Base-by-base conservation (phyloP, 2,888 invertebrate genomes). In the Pardosa pseudoannulata region DNA sequence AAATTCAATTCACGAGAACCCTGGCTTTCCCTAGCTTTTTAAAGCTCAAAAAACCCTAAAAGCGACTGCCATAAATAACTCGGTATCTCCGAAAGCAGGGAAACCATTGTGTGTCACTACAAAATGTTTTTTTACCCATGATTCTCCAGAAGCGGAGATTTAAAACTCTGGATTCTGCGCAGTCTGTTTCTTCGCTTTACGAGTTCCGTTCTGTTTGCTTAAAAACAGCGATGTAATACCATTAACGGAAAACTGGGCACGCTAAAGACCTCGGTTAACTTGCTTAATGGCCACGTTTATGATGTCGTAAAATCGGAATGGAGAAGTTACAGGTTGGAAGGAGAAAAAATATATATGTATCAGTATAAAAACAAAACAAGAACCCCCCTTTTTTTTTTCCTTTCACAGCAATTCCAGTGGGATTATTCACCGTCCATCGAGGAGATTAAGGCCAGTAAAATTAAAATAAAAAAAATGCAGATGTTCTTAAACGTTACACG, bases 181-280 rank as follows among this genome's bases (percentile, higher is more conserved):
- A 39, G 31, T 68, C 11, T 29, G 46, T 27, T 67, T 56, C 46
- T 73, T 9, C 36, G 67, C 65, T 79, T 79, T 79, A 79, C 39
- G 79, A 72, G 79, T 72, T 70, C 74, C 27, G 23, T 74, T 75
- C 82, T 82, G 68, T 70, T 75, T 75, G 70, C 75, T 70, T 46
- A 71, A 68, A 36, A 70, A 56, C 74, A 82, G 41, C n/a, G n/a
- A 46, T n/a, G 50, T 68, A 81, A 75, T 70, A 62, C 82, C 75
- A 82, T 82, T 75, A 82, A 82, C 39, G 73, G 28, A 68, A 81
- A 74, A 65, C 28, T 31, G 68, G 73, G 62, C 29, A 50, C 75
- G 73, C 74, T 81, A 81, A 81, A 81, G 67, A 75, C 71, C 75
- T 70, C 70, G 62, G 82, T 82, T 82, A 82, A 82, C 82, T 82